Evolutionary conservation across 2,797 vertebrate species (phyloP), one percentile per base, ranked within the genome.

Genomic region (Botia almorhae): DNA sequence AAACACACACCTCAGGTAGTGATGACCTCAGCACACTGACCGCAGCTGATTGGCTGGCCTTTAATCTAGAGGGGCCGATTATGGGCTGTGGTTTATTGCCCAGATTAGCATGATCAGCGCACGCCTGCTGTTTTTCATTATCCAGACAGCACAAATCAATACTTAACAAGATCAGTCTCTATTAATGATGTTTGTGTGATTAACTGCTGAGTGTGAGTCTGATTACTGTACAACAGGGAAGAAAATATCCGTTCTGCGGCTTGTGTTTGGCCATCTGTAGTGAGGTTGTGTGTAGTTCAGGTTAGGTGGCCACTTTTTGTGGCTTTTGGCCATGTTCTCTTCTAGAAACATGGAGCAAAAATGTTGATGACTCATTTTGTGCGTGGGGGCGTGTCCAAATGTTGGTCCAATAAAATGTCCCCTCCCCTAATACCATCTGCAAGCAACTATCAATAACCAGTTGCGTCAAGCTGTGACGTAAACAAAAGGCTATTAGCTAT

Each of bases 171-270:
- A 68, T 43, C 51, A 55, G 36, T 75, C 77, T 84, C 71, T 72
- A 85, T 84, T 82, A 82, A 86, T 82, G 82, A 83, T 83, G 71
- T 82, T 76, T 69, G 77, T 83, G 81, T 68, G 76, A 88, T 85
- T 68, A 85, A 82, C 81, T 81, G 81, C 75, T 84, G 74, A 84
- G 74, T 19, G 74, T 29, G 58, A 74, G 53, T 10, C 72, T 74
- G 56, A 69, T 48, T n/a, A 83, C 70, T 19, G 75, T 76, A 82
- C 21, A 17, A 21, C 43, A 63, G 46, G 14, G 36, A 36, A 73
- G 39, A 82, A 77, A 77, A 80, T 36, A 55, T 33, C 68, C 7
- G 50, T 50, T 33, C 58, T 8, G 7, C 48, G 0, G 11, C 17
- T 60, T 55, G 8, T 36, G 19, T 23, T 77, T 1, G 1, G 39